These are phyloP conservation scores for Epinotia brunnichana DNA, from an alignment of 2,888 invertebrate genomes.

Conservation along the genomic window DNA sequence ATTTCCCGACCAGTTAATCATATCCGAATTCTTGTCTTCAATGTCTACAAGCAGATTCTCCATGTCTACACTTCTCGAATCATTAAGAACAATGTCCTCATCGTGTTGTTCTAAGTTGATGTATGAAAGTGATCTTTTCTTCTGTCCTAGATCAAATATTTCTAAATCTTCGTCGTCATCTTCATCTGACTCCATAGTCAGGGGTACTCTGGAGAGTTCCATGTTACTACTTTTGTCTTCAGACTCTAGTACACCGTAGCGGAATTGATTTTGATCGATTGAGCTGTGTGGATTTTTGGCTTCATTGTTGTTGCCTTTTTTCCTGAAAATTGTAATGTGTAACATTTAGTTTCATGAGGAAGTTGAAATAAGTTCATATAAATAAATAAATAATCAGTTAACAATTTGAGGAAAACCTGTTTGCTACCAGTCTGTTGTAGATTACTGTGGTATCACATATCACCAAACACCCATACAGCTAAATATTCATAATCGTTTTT, in stretches of 20 bases:
- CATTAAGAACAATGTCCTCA: slow-evolving; percentile 68
- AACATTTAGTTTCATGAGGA: slow-evolving; percentile 7
- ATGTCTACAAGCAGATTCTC: slow-evolving; percentile 75
- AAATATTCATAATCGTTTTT: no score
- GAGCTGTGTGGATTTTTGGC: slow-evolving; percentile 62
- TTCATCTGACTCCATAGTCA: slow-evolving; percentile 80
- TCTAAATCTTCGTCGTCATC: slow-evolving; percentile 80
- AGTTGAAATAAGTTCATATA: background rate
- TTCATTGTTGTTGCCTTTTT: slow-evolving; percentile 68
- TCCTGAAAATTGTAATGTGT: slow-evolving; percentile 61
- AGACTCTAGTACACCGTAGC: slow-evolving; percentile 79
- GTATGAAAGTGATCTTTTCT: slow-evolving; percentile 75
- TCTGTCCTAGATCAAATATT: slow-evolving; percentile 78
- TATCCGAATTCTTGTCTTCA: slow-evolving; percentile 70
- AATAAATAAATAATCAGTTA: background rate
- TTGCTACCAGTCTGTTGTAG: background rate
- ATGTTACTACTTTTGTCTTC: slow-evolving; percentile 75
- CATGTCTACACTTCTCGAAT: slow-evolving; percentile 55
- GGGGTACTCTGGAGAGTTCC: slow-evolving; percentile 74
- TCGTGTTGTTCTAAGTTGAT: slow-evolving; percentile 74
- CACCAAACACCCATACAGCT: no score
- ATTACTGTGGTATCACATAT: no score
- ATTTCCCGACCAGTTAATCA: slow-evolving; percentile 75
- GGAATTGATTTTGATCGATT: slow-evolving; percentile 75
- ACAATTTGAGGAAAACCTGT: background rate